Evolutionary conservation across 64 coral and sea anemone genomes (phyloP).

Genomic region (Montipora efflorescens): DNA sequence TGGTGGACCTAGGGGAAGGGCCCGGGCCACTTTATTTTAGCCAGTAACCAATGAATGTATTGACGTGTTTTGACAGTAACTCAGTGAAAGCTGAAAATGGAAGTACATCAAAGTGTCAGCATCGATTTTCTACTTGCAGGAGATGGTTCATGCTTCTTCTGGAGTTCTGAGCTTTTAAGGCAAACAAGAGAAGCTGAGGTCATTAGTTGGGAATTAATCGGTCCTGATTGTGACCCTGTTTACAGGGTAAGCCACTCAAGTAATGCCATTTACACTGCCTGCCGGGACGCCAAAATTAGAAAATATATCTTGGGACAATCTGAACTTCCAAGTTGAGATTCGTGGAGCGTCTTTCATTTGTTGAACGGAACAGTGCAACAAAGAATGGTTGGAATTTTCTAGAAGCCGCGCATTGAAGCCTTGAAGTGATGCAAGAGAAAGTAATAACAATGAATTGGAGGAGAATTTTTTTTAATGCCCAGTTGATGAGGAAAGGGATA

Average conservation of each 20-base stretch:
- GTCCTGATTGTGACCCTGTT: conserved; percentile 90
- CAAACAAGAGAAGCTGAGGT: neutral
- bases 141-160: conserved; percentile 88
- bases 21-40: too few relatives aligned
- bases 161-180: conserved; percentile 48
- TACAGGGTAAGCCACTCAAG: conserved; percentile 72
- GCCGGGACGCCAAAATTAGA: conserved; percentile 85
- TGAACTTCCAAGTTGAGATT: conserved; percentile 6
- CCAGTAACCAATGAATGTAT: too few relatives aligned
- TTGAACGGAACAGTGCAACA: neutral
- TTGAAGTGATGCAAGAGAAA: too few relatives aligned
- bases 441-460: too few relatives aligned
- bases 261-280: conserved; percentile 82
- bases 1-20: too few relatives aligned
- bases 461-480: too few relatives aligned
- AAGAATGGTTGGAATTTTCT: too few relatives aligned
- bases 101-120: neutral
- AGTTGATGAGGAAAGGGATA: too few relatives aligned
- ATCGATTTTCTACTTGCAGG: conserved; percentile 48
- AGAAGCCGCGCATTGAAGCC: too few relatives aligned
- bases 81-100: neutral
- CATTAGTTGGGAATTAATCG: conserved; percentile 83
- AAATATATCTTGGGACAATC: conserved; percentile 77
- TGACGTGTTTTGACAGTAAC: too few relatives aligned
- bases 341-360: neutral